Base-by-base conservation (phyloP, 1,140 invertebrate genomes). In the Sesamia nonagrioides region DNA sequence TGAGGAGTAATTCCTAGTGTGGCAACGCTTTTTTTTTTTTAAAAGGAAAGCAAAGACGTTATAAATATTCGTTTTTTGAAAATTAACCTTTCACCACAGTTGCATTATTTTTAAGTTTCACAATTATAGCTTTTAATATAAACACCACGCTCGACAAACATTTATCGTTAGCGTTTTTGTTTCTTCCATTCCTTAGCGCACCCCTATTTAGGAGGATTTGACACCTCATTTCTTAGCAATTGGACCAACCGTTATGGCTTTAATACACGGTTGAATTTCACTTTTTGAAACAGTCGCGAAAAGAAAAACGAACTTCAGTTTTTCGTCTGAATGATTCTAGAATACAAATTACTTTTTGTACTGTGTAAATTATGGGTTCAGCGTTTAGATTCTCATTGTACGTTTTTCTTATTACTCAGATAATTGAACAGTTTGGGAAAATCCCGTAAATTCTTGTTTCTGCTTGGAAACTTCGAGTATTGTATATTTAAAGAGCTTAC, bases 141-240 rank as follows among this genome's bases (percentile, higher is more conserved):
- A 40, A 63, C 18, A 37, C 60, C 11, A 13, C 54, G 18, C 21
- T 27, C 54, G 8, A 18, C 2, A 11, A 40, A 63, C 60, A 11
- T 63, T 63, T 18, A 37, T 63, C 21, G 37, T 56, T 27, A 37
- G n/a, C 35, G 42, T 18, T 40, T 63, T 40, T 13, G 33, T 68
- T 45, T 68, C 18, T 48, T 68, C 21, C 40, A 27, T 68, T 68
- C 27, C 63, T 68, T 15, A 66, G 11, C 40, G 42, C 5, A n/a
- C 4, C 18, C 18, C 40, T 45, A 45, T 58, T 58, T 52, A 42
- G 33, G 35, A 58, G 9, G 52, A 73, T 56, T 73, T 73, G 71
- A 60, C 71, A 73, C 33, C 18, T 73, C 71, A 60, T 73, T 73
- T 73, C 27, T 73, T 54, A 73, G 60, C 35, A 73, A 73, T 58